Conservation (phyloP, 30 jellyfish, hydroid and myxozoan species). For the Rhopilema esculentum region DNA sequence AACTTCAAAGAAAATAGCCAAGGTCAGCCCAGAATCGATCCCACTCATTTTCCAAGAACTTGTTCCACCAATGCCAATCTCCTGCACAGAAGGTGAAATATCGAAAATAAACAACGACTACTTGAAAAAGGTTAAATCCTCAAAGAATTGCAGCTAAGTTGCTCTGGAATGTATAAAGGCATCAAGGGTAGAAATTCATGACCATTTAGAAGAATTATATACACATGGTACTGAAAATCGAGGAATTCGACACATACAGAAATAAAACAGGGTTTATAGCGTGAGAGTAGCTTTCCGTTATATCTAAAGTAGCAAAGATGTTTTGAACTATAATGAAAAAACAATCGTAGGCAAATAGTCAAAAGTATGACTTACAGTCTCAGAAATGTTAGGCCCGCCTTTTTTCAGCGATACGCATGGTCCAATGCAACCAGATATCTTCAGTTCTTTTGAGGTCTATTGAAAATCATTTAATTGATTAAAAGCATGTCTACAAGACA, state of each 20-base stretch:
- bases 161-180: too few relatives aligned
- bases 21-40: constrained; percentile 78
- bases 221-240: too few relatives aligned
- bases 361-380: constrained; percentile 71
- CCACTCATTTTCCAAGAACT: constrained; percentile 98
- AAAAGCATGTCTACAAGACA: not conserved
- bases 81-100: constrained; percentile 58
- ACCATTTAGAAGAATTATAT: too few relatives aligned
- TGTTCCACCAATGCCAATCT: constrained; percentile 98
- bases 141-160: too few relatives aligned
- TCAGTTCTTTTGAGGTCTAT: constrained; percentile 92
- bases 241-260: too few relatives aligned
- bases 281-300: too few relatives aligned
- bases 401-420: constrained; percentile 89
- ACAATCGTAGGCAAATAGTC: too few relatives aligned
- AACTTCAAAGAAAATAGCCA: constrained; percentile 93
- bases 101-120: not conserved
- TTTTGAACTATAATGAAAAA: too few relatives aligned
- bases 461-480: not conserved
- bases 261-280: too few relatives aligned
- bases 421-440: constrained; percentile 98
- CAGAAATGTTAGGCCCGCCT: constrained; percentile 93
- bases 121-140: not conserved
- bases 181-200: too few relatives aligned
- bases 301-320: too few relatives aligned